These are phyloP conservation scores for Macroglossus sobrinus DNA, from an alignment of 2,113 vertebrate species.

Conservation along the genomic window DNA sequence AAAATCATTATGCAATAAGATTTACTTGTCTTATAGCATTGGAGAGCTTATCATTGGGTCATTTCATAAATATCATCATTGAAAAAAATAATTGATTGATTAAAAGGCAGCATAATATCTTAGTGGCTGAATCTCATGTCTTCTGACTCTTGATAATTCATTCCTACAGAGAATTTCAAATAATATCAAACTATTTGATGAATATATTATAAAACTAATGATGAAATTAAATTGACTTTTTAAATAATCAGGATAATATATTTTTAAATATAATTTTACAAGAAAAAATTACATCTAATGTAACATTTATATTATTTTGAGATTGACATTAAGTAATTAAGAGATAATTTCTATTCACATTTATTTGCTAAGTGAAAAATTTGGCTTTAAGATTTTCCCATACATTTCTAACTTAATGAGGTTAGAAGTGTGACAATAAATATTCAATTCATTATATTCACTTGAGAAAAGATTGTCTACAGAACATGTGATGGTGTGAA, in stretches of 20 bases:
- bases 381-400: slow-evolving; percentile 28
- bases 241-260: neutral
- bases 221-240: neutral
- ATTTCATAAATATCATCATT: too few species aligned
- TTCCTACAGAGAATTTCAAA: neutral
- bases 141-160: neutral
- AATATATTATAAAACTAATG: neutral
- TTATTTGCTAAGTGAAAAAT: slow-evolving; percentile 26
- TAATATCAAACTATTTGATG: neutral
- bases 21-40: too few species aligned
- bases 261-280: neutral
- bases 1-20: too few species aligned
- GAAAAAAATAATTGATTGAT: neutral
- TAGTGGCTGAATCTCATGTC: neutral
- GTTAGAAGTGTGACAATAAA: neutral
- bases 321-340: slow-evolving; percentile 21
- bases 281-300: neutral
- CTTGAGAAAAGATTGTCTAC: slow-evolving; percentile 17
- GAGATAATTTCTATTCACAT: slow-evolving; percentile 34
- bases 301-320: neutral
- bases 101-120: neutral
- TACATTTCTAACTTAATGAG: slow-evolving; percentile 1
- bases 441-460: slow-evolving; percentile 33
- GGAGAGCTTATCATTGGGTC: too few species aligned
- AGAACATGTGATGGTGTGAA: slow-evolving; percentile 35